phyloP scores from a whole-genome alignment of 2,113 vertebrate genomes.

The Gracilinanus agilis region DNA sequence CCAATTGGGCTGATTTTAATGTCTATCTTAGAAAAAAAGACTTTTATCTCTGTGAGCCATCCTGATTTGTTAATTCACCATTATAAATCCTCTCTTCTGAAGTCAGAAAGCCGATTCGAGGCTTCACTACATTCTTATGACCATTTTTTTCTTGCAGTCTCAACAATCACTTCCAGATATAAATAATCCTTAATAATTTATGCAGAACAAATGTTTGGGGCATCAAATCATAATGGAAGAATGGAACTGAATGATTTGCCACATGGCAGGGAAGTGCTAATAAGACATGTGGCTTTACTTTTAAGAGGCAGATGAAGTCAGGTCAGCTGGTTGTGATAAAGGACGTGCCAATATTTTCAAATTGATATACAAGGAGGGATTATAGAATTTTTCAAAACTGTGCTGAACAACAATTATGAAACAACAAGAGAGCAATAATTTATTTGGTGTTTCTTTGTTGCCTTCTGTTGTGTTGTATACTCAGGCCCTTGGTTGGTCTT shows the following conservation, averaged over 20 bases:
- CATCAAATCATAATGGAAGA: constrained; percentile 53
- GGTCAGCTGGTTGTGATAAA: constrained; percentile 83
- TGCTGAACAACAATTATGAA: constrained; percentile 75
- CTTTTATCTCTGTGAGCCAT: neutral
- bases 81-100: neutral
- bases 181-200: constrained; percentile 1
- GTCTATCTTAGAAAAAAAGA: neutral
- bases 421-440: constrained; percentile 72
- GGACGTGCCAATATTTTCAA: constrained; percentile 72
- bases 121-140: neutral
- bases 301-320: constrained; percentile 78
- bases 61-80: neutral
- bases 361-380: constrained; percentile 75
- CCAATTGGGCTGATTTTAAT: neutral
- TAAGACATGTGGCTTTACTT: constrained; percentile 81
- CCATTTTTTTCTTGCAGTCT: neutral
- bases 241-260: constrained; percentile 55
- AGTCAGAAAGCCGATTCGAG: neutral
- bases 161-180: neutral
- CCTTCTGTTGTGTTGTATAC: constrained; percentile 69
- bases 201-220: constrained; percentile 47
- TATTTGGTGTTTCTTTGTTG: constrained; percentile 77
- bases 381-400: constrained; percentile 72
- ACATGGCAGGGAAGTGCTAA: constrained; percentile 57
- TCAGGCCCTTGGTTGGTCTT: constrained; percentile 60